Conservation (phyloP, 2,113 vertebrate genomes). For the Corydoras sp. region DNA sequence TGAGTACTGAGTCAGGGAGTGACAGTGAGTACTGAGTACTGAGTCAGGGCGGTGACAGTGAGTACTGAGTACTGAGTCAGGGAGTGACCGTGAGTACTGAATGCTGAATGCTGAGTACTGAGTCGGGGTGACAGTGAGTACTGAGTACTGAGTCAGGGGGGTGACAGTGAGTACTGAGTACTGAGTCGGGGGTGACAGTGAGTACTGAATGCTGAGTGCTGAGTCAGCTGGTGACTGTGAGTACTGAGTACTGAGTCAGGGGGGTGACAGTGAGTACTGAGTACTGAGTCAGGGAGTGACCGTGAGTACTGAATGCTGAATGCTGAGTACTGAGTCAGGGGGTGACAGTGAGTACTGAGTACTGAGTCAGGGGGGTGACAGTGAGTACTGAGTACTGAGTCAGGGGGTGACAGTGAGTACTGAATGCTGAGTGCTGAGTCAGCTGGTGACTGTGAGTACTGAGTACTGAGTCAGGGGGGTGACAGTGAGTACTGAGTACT, state of each 20-base stretch:
- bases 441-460: too few species aligned
- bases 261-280: too few species aligned
- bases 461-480: neutral
- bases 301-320: too few species aligned
- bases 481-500: too few species aligned
- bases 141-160: neutral
- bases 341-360: too few species aligned
- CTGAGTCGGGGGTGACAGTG: constrained; percentile 49
- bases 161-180: too few species aligned
- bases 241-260: neutral
- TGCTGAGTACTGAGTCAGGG: neutral
- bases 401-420: too few species aligned
- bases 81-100: too few species aligned
- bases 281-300: neutral
- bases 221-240: neutral
- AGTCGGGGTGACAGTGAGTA: neutral
- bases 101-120: too few species aligned
- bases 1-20: neutral
- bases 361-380: too few species aligned
- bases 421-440: neutral
- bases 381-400: constrained; percentile 62
- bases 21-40: too few species aligned
- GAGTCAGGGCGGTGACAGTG: neutral
- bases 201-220: constrained; percentile 44
- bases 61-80: too few species aligned